phyloP scores from a whole-genome alignment of 2,888 invertebrate species.

The Syrista parreyssii region DNA sequence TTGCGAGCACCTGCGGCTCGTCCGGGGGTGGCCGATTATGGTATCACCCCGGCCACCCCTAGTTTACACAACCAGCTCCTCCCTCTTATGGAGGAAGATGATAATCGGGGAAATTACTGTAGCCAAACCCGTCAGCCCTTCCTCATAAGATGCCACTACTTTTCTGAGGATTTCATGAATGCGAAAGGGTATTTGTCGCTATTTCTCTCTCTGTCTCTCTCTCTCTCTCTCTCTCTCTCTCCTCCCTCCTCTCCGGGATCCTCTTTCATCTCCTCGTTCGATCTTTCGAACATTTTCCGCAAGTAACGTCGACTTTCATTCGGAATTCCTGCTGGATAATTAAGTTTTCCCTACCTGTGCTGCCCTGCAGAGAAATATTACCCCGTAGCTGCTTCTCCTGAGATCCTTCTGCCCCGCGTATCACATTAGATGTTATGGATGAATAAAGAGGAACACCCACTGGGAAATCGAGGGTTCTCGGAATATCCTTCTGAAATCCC shows the following conservation, averaged over 20 bases:
- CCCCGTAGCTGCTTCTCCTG: not conserved
- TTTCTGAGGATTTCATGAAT: not conserved
- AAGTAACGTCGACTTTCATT: not conserved
- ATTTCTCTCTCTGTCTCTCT: constrained; percentile 14
- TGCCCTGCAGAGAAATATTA: not conserved
- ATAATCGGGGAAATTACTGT: not conserved
- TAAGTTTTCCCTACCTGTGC: not conserved
- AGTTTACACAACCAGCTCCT: not conserved
- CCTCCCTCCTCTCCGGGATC: not conserved
- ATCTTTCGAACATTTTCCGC: no score
- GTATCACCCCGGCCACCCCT: not conserved
- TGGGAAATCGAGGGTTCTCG: not conserved
- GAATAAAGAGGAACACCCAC: not conserved
- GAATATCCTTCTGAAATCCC: not conserved
- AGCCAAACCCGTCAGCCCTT: not conserved
- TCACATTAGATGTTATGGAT: not conserved
- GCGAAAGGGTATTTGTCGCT: not conserved
- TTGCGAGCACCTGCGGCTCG: not conserved
- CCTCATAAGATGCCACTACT: not conserved
- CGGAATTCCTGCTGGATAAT: not conserved
- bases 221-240: constrained; percentile 2
- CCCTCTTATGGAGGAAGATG: not conserved
- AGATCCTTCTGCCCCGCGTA: not conserved
- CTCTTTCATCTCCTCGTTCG: constrained; percentile 5
- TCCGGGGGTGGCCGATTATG: not conserved